A percentile compares a stretch with the other conserved stretches of the same genome.
These are phyloP conservation scores for Pelochelys cantorii DNA, from an alignment of 2,797 vertebrate species.

Conservation along the genomic window DNA sequence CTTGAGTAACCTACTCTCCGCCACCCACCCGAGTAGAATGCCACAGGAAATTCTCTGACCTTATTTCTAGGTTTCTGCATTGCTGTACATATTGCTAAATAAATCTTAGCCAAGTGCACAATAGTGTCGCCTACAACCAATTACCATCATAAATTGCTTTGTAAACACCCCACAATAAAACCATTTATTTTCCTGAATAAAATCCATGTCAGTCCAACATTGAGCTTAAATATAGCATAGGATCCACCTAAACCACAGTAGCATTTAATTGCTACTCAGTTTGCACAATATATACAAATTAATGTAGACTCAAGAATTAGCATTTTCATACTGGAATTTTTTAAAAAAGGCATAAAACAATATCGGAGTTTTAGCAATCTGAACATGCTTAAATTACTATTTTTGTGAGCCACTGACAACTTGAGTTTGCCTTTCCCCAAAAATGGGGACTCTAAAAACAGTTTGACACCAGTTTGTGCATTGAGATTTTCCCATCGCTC, in stretches of 20 bases:
- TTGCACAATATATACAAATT: conserved; percentile 80
- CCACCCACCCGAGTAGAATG: conserved; percentile 10
- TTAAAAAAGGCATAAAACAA: conserved; percentile 68
- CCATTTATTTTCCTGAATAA: conserved; percentile 54
- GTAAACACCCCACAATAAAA: conserved; percentile 68
- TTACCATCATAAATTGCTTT: conserved; percentile 55
- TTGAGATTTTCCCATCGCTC: fast-evolving
- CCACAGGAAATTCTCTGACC: conserved; percentile 20
- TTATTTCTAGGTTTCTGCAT: conserved; percentile 19
- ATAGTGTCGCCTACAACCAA: conserved; percentile 66
- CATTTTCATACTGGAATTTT: conserved; percentile 53
- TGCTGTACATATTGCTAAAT: conserved; percentile 59
- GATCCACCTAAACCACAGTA: conserved; percentile 69
- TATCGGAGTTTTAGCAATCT: conserved; percentile 52
- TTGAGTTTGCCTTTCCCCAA: conserved; percentile 12
- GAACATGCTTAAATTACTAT: conserved; percentile 32
- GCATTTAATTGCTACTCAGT: conserved; percentile 64
- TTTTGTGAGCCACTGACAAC: conserved; percentile 14
- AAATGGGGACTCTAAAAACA: conserved; percentile 27
- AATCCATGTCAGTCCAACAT: conserved; percentile 56
- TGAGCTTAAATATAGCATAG: conserved; percentile 69
- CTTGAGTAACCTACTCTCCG: background rate
- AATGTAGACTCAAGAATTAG: conserved; percentile 74
- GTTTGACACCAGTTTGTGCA: background rate
- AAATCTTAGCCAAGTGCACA: conserved; percentile 62